These are phyloP conservation scores for Aegotheles bennettii DNA, from an alignment of 2,113 vertebrate genomes.

Conservation along the genomic window DNA sequence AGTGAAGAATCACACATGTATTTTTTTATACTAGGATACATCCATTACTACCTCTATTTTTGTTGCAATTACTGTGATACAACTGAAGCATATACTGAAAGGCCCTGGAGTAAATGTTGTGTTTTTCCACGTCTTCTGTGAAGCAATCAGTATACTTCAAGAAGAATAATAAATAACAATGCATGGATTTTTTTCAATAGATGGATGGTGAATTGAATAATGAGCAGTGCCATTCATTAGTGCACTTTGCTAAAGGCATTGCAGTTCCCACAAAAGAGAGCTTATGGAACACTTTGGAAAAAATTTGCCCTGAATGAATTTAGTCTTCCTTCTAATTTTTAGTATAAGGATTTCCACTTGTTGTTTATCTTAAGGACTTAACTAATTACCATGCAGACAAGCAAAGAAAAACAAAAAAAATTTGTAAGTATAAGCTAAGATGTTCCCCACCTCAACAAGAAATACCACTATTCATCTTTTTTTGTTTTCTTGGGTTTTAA, in stretches of 20 bases:
- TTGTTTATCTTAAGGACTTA: neutral
- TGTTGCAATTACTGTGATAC: neutral
- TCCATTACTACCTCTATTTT: neutral
- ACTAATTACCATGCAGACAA: neutral
- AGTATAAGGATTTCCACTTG: neutral
- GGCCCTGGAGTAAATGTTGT: neutral
- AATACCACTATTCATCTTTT: neutral
- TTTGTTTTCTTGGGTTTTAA: neutral
- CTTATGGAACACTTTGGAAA: neutral
- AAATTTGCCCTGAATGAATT: neutral
- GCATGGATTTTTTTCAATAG: neutral
- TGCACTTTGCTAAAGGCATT: neutral
- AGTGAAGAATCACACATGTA: rapidly evolving
- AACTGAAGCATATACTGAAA: neutral
- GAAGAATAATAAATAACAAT: neutral
- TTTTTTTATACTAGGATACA: neutral
- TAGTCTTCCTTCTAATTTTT: neutral
- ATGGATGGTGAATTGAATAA: neutral
- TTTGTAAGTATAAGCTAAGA: neutral
- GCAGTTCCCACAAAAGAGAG: neutral
- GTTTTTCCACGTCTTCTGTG: neutral
- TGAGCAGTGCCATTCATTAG: neutral
- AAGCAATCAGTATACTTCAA: neutral
- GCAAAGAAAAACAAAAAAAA: neutral
- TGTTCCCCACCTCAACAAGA: neutral